Percentiles rank a stretch among this genome's conserved stretches.
phyloP scores from a whole-genome alignment of 37 sponge, comb jelly and placozoan species.

The Diacarnus erythraeanus region DNA sequence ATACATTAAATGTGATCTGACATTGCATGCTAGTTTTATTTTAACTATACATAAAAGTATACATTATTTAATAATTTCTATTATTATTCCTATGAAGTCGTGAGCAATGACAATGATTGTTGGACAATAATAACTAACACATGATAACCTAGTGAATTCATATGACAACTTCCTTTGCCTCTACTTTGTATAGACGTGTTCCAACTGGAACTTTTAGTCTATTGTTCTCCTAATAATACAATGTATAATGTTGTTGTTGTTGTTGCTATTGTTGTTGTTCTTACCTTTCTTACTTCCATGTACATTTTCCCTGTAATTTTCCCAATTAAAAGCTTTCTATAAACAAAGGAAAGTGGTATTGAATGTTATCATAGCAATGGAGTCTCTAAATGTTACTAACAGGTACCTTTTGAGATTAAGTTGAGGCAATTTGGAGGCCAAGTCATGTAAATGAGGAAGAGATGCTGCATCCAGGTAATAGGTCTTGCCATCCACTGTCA shows the following conservation, averaged over 20 bases:
- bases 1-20: too few relatives aligned
- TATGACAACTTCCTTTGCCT: constrained; percentile 21
- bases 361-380: not conserved
- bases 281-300: constrained; percentile 59
- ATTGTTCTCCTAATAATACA: constrained; percentile 42
- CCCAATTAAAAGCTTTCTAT: constrained; percentile 45
- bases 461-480: constrained; percentile 56
- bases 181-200: constrained; percentile 42
- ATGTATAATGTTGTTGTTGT: not conserved
- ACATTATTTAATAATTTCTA: too few relatives aligned
- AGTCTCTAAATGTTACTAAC: not conserved
- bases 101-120: too few relatives aligned
- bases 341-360: not conserved
- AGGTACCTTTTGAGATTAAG: constrained; percentile 13
- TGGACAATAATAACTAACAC: too few relatives aligned
- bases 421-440: constrained; percentile 10
- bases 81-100: too few relatives aligned
- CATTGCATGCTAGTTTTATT: too few relatives aligned
- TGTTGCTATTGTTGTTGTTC: not conserved
- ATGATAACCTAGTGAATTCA: too few relatives aligned
- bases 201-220: constrained; percentile 61
- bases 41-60: too few relatives aligned
- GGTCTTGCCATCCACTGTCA: constrained; percentile 43
- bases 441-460: constrained; percentile 2
- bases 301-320: constrained; percentile 38